These are phyloP conservation scores for Chloropsis cyanopogon DNA, from an alignment of 2,113 vertebrate species.

Conservation along the genomic window DNA sequence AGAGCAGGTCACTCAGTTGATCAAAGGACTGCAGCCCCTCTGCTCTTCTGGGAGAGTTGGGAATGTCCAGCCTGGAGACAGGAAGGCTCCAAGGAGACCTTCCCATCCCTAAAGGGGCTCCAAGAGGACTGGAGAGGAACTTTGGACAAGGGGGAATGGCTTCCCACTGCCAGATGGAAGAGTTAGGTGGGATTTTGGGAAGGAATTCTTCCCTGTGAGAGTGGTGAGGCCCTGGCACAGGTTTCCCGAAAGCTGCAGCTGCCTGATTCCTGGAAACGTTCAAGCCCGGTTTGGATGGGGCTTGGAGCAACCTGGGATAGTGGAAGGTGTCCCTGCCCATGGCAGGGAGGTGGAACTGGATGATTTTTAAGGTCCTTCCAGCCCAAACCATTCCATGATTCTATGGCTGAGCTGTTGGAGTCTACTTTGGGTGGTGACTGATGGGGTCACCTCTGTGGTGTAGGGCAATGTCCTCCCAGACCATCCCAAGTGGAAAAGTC, in stretches of 20 bases:
- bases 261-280: neutral
- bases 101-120: neutral
- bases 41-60: neutral
- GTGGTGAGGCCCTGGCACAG: neutral
- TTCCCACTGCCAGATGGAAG: neutral
- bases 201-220: neutral
- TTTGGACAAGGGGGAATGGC: neutral
- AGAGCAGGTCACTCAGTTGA: neutral
- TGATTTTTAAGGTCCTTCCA: neutral
- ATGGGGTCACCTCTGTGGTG: neutral
- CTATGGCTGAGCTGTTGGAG: accelerated
- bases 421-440: neutral
- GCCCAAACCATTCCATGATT: neutral
- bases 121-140: neutral
- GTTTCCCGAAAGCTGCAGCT: neutral
- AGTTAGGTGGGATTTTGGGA: neutral
- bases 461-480: neutral
- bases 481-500: accelerated
- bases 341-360: neutral
- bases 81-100: neutral
- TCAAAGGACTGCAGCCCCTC: neutral
- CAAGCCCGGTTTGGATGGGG: accelerated
- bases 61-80: neutral
- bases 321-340: neutral
- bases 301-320: neutral